Evolutionary conservation across 2,113 vertebrate genomes (phyloP), one percentile per base, ranked within the genome.

Genomic region (Hydropotes inermis): DNA sequence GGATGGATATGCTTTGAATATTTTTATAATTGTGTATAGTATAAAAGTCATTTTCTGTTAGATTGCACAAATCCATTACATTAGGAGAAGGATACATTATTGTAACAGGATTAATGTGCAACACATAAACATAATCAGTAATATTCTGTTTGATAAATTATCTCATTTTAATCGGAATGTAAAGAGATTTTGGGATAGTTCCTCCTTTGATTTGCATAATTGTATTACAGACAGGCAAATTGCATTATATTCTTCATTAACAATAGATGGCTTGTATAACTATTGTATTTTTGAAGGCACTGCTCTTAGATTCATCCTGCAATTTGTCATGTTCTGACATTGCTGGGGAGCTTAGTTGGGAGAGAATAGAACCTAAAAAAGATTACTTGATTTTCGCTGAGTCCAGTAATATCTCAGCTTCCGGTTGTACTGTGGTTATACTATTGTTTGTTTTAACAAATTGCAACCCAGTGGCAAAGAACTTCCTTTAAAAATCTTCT

Each of bases 41-140:
- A 99, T 99, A 99, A 99, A 99, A 99, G 99, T 99, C 99, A 99
- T 99, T 99, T 99, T 99, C 99, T 99, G 99, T 99, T 99, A 99
- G 99, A 99, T 99, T 99, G 99, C 99, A 99, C 99, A 99, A 99
- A 99, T 99, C 99, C 99, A 99, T 99, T 99, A 99, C 98, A 99
- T 99, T 99, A 99, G 98, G 98, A 99, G 99, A 99, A 99, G 99
- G 98, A 99, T 98, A 98, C 98, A 99, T 99, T 99, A 99, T 99
- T 99, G 99, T 99, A 99, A 99, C 99, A 99, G 99, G 99, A 99
- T 99, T 99, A 99, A 99, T 99, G 99, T 98, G 97, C 99, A 98
- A 99, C 99, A 99, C 99, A 99, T 99, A 99, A 99, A 99, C 98
- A 99, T 98, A 98, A 99, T 98, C 98, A 99, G 98, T 98, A 99